Evolutionary conservation across 2,888 invertebrate species (phyloP), one percentile per base, ranked within the genome.

Genomic region (Rhamphomyia laevipes): DNA sequence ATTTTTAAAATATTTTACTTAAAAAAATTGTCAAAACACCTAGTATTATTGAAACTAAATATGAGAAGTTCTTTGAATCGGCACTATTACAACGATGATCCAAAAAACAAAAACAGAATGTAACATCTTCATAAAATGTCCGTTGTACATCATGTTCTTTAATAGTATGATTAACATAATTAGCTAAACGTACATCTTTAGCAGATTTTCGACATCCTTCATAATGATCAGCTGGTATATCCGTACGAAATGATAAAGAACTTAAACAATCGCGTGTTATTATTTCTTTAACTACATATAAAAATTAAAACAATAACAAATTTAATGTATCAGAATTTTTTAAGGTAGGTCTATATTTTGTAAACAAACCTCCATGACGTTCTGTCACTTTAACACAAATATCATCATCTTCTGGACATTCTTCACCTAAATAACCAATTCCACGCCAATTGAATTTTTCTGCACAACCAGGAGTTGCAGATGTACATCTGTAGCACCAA

Each of bases 361-460:
- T 21, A 13, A 18, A 59, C 65, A 66, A 70, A 89, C 91, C 86
- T 74, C 86, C 89, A 77, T 86, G 87, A 49, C 77, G 75, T 66
- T 93, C 92, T 50, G 86, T 82, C 12, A 93, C 77, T 73, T 93
- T 92, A 0, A 93, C 86, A 71, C 93, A 93, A 60, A 87, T 84
- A 65, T 93, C 92, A 64, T 88, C 80, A 52, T 75, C 74, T 59
- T 89, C 87, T 1, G 86, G 87, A 62, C 93, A 93, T 4, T 81
- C 78, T 61, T 83, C 82, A 10, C 89, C 86, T 69, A 88, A 78
- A 60, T 82, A 81, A 1, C 80, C 79, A 18, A 79, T 68, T 2
- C 78, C 79, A 48, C 80, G 74, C 90, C 91, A 92, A 64, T 90
- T 89, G 57, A 93, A 86, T 1, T 82, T 80, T 37, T 81, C 80